Evolutionary conservation across 2,888 invertebrate species (phyloP), one percentile per base, ranked within the genome.

Genomic region (Anticlea derivata): DNA sequence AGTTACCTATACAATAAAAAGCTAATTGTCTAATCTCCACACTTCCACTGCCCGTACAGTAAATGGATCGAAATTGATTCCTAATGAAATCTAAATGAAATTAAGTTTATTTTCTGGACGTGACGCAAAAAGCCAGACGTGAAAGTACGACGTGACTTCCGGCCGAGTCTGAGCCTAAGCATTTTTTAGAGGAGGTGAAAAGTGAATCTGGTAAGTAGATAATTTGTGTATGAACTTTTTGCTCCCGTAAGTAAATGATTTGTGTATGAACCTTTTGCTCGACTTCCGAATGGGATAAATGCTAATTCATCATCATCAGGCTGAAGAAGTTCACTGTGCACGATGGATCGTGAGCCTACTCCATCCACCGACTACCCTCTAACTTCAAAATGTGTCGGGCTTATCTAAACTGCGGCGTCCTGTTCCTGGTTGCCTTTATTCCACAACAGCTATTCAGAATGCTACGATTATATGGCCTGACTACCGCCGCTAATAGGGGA

Each of bases 121-220:
- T 72, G 71, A 63, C 45, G 49, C 61, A 71, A 65, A 69, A 68
- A 67, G 57, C 60, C 51, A 61, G 58, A 59, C 60, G 69, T 59
- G 73, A 73, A 73, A 73, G 72, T 73, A 54, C 43, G 54, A 67
- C 69, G 71, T 70, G 70, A 72, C 70, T 66, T 73, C 70, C 66
- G 68, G 50, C 40, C 43, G 12, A 7, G 5, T 10, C 10, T n/a
- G 11, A 24, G 43, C 43, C 40, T 48, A 31, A 37, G 20, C 7
- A 43, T 49, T 43, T 47, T 48, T 49, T 37, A 54, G 55, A 49
- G 49, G 40, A 50, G 39, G 55, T 54, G 57, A 60, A 51, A 51
- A 51, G 45, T 40, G 40, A 46, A 37, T 41, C 46, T 40, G 29
- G 11, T 29, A 27, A 13, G 2, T 34, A 29, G 12, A 7, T 30